Evolutionary conservation across 2,113 vertebrate species (phyloP).

Genomic region (Mustela lutreola): DNA sequence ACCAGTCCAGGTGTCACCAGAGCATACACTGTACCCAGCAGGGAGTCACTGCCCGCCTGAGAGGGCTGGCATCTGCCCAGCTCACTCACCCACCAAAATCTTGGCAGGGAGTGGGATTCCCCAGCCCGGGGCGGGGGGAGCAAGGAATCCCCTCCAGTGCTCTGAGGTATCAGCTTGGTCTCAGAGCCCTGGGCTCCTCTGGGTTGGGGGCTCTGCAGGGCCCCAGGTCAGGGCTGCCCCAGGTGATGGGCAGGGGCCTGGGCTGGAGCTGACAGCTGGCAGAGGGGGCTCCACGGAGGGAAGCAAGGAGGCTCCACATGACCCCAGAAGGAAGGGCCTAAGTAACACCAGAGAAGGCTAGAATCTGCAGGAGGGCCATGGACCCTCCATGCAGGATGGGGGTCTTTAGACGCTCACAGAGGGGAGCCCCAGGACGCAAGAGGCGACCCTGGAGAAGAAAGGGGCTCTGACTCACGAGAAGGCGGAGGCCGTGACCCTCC

Average conservation of each 20-base stretch:
- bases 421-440: not conserved
- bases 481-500: not conserved
- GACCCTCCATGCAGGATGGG: not conserved
- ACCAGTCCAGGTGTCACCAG: not conserved
- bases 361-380: not conserved
- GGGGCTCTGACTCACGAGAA: not conserved
- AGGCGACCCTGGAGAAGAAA: not conserved
- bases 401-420: not conserved
- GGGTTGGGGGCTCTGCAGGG: not conserved
- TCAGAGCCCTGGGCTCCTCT: not conserved
- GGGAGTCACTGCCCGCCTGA: slow-evolving; percentile 42
- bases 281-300: not conserved
- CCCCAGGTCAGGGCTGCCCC: not conserved
- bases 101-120: slow-evolving; percentile 9
- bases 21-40: not conserved
- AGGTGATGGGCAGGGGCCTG: not conserved
- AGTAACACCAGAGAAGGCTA: not conserved
- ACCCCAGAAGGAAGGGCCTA: not conserved
- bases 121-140: not conserved
- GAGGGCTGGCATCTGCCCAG: not conserved
- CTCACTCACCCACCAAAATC: slow-evolving; percentile 34
- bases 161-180: not conserved
- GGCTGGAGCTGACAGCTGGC: not conserved
- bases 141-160: not conserved
- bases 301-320: not conserved